Evolutionary conservation across 2,888 invertebrate species (phyloP).

Genomic region (Eupithecia subfuscata): DNA sequence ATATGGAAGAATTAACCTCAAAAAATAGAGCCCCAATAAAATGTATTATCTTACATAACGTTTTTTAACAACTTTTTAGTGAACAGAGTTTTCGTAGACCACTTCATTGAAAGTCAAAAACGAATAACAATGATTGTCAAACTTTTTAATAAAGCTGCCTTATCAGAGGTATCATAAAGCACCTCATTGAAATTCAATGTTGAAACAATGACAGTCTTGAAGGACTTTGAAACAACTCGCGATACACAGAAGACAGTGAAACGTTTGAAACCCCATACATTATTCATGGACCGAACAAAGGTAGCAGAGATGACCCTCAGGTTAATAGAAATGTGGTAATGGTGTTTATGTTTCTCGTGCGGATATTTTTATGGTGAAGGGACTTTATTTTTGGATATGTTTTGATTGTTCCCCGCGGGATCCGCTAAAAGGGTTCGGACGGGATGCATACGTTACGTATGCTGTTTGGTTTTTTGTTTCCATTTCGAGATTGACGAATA

Average conservation of each 20-base stretch:
- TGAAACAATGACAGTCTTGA: constrained; percentile 30
- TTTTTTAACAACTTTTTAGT: background rate
- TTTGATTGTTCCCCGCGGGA: constrained; percentile 34
- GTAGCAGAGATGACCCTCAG: constrained; percentile 69
- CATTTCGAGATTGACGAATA: background rate
- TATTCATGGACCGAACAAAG: constrained; percentile 62
- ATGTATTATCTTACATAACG: background rate
- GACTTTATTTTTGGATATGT: constrained; percentile 35
- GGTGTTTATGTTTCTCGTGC: constrained; percentile 51
- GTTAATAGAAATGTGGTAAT: constrained; percentile 68
- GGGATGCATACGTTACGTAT: constrained; percentile 12
- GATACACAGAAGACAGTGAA: constrained; percentile 50
- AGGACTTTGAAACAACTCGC: constrained; percentile 27
- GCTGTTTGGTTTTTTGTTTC: constrained; percentile 2
- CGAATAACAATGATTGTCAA: background rate
- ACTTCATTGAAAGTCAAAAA: background rate
- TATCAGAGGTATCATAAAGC: background rate
- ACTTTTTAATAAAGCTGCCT: constrained; percentile 1
- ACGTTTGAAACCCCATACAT: constrained; percentile 54
- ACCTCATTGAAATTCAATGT: constrained; percentile 6
- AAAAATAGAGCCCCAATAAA: background rate
- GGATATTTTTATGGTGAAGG: constrained; percentile 41
- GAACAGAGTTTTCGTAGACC: background rate
- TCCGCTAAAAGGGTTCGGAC: constrained; percentile 29
- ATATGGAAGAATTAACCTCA: background rate